Conservation (phyloP, 2,797 vertebrate species). For the Sylvia borin region DNA sequence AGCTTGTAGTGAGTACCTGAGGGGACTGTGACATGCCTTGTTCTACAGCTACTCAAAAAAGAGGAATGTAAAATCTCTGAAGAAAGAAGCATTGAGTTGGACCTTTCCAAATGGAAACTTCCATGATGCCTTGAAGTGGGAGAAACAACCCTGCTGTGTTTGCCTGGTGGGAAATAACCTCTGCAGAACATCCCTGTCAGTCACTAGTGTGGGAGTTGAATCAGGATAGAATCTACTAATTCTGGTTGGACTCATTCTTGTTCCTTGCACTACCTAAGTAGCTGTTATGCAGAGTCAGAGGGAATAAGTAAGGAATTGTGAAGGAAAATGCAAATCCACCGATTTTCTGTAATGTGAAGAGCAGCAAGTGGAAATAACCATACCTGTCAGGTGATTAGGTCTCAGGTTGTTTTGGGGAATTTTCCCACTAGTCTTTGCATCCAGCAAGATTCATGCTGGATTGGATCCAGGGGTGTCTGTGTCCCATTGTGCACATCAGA, state of each 20-base stretch:
- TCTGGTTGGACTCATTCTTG: background rate
- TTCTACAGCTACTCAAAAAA: background rate
- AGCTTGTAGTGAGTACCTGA: background rate
- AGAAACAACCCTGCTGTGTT: background rate
- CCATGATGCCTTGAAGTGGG: background rate
- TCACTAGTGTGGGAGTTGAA: background rate
- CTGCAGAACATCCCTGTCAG: background rate
- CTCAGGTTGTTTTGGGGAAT: background rate
- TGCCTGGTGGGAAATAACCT: background rate
- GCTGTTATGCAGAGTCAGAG: background rate
- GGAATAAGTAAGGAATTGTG: background rate
- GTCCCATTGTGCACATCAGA: background rate
- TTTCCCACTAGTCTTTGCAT: background rate
- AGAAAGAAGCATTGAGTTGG: background rate
- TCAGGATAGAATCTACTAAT: background rate
- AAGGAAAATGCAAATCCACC: background rate
- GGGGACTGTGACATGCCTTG: background rate
- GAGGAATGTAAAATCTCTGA: background rate
- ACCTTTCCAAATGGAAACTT: background rate
- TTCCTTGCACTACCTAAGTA: background rate
- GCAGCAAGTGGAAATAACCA: background rate
- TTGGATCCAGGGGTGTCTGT: background rate
- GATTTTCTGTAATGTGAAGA: background rate
- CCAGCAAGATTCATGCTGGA: background rate
- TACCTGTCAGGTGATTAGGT: background rate